Percentiles rank a stretch among this genome's conserved stretches.
Conservation (phyloP, 2,797 vertebrate species). For the Melanotaenia trifasciata region DNA sequence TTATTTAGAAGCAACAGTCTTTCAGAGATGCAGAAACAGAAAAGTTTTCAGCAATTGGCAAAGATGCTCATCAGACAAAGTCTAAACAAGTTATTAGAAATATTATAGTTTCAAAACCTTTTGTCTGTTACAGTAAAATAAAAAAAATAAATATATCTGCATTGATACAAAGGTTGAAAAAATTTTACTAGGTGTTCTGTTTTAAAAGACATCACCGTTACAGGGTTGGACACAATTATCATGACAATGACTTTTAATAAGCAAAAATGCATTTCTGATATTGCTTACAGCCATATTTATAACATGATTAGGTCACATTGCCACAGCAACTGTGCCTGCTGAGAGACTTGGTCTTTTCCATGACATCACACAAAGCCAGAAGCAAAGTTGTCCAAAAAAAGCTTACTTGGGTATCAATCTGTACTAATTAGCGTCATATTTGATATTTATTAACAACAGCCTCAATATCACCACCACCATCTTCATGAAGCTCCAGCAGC, state of each 20-base stretch:
- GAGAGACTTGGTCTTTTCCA: not conserved
- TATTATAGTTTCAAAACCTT: not conserved
- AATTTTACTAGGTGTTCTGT: not conserved
- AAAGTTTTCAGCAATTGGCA: not conserved
- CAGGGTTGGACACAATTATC: not conserved
- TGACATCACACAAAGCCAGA: not conserved
- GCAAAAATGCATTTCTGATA: not conserved
- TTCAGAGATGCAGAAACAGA: not conserved
- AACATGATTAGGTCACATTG: too few relatives aligned
- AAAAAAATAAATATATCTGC: not conserved
- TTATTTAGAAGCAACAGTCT: not conserved
- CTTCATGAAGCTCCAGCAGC: too few relatives aligned
- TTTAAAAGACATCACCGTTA: not conserved
- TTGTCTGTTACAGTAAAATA: not conserved
- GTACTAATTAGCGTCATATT: too few relatives aligned
- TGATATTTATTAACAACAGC: too few relatives aligned
- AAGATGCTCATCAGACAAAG: not conserved
- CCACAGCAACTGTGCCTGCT: not conserved
- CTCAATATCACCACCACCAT: too few relatives aligned
- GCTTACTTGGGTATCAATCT: too few relatives aligned
- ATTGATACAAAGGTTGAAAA: not conserved
- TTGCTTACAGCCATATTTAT: not conserved
- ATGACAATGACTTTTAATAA: not conserved
- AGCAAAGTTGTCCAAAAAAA: too few relatives aligned
- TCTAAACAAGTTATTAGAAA: not conserved